Conservation (phyloP, 2,113 vertebrate genomes). For the Panthera leo region DNA sequence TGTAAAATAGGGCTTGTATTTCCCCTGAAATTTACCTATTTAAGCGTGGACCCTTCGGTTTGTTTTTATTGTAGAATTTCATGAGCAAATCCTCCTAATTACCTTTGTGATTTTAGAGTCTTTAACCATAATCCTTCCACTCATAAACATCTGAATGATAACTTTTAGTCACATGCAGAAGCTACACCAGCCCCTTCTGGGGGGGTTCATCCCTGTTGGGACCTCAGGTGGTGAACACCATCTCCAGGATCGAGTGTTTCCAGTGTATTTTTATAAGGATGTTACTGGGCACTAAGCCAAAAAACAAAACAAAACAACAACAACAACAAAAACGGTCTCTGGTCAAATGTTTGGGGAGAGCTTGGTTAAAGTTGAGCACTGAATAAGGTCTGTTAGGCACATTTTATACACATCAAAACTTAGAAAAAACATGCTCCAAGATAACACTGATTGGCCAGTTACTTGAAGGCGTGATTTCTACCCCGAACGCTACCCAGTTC, state of each 20-base stretch:
- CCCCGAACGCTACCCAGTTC: background rate
- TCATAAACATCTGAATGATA: background rate
- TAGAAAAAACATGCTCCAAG: background rate
- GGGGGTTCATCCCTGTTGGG: fast-evolving
- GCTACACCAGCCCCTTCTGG: background rate
- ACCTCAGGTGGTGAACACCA: fast-evolving
- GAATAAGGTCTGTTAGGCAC: background rate
- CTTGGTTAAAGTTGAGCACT: background rate
- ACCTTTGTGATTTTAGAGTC: background rate
- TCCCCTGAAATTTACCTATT: background rate
- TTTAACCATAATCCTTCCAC: background rate
- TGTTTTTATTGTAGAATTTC: background rate
- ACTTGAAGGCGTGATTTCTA: background rate
- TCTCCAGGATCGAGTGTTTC: background rate
- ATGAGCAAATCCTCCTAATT: background rate
- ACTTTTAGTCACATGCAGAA: background rate
- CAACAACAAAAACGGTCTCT: no score
- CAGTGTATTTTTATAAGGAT: background rate
- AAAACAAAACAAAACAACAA: background rate
- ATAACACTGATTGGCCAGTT: background rate
- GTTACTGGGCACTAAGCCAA: background rate
- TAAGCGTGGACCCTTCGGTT: background rate
- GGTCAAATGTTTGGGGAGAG: background rate
- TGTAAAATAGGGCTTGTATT: background rate
- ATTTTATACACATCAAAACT: background rate